Conservation (phyloP, 2,113 vertebrate species). For the Hucho hucho region DNA sequence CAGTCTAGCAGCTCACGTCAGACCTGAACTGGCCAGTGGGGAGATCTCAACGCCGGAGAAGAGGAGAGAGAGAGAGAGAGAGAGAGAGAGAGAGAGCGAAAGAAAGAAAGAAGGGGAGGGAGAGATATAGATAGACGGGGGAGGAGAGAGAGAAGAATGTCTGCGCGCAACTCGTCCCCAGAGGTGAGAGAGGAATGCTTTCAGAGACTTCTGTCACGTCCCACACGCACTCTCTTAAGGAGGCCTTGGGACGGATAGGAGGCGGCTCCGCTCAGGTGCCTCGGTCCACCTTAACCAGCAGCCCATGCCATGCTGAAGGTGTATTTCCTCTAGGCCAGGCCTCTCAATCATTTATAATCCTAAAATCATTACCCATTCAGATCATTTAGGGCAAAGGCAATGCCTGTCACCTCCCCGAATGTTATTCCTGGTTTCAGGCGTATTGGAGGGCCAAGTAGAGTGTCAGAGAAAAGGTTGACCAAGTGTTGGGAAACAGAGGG, state of each 20-base stretch:
- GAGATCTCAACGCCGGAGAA: not conserved
- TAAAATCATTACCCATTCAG: slow-evolving; percentile 72
- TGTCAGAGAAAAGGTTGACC: slow-evolving; percentile 23
- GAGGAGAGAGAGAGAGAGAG: not conserved
- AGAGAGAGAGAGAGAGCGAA: slow-evolving; percentile 10
- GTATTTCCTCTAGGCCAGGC: slow-evolving; percentile 65
- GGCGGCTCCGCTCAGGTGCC: slow-evolving; percentile 36
- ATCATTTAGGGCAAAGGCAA: slow-evolving; percentile 73
- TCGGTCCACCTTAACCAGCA: slow-evolving; percentile 64
- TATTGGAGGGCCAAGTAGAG: slow-evolving; percentile 20
- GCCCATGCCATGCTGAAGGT: slow-evolving; percentile 63
- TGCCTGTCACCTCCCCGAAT: slow-evolving; percentile 58
- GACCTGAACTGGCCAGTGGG: slow-evolving; percentile 25
- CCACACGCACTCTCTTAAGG: slow-evolving; percentile 68
- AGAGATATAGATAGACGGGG: not conserved
- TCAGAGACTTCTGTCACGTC: slow-evolving; percentile 63
- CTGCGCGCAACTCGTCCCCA: slow-evolving; percentile 53
- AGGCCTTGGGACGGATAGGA: slow-evolving; percentile 39
- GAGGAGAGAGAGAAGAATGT: slow-evolving; percentile 29
- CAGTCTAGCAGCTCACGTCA: slow-evolving; percentile 25
- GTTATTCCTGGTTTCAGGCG: slow-evolving; percentile 40
- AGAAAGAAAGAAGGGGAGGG: no score
- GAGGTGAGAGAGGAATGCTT: slow-evolving; percentile 72
- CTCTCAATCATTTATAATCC: slow-evolving; percentile 72
- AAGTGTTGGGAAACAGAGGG: slow-evolving; percentile 19